Conservation (phyloP, 1,140 invertebrate species). For the Popillia japonica region DNA sequence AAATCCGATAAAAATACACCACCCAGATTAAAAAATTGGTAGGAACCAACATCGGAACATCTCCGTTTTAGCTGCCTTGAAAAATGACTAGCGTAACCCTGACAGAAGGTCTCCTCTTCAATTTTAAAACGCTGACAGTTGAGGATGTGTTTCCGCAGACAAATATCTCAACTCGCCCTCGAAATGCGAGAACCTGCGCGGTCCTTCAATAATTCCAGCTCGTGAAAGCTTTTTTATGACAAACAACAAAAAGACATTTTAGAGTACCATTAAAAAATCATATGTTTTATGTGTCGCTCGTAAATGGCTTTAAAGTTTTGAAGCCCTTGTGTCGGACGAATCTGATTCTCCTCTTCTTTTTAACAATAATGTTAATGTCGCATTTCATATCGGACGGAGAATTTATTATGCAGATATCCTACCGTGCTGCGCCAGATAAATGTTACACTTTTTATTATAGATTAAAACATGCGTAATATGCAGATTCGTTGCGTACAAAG, state of each 20-base stretch:
- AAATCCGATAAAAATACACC: too few relatives aligned
- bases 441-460: too few relatives aligned
- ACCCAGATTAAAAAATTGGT: too few relatives aligned
- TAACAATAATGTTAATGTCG: background rate
- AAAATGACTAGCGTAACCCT: conserved; percentile 3
- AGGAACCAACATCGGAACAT: too few relatives aligned
- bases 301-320: conserved; percentile 19
- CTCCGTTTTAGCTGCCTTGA: background rate
- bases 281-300: conserved; percentile 14
- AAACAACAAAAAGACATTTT: conserved; percentile 26
- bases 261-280: conserved; percentile 33
- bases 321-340: background rate
- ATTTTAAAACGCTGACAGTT: conserved; percentile 37
- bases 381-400: too few relatives aligned
- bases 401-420: too few relatives aligned
- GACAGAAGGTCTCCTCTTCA: conserved; percentile 22
- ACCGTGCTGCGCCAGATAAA: too few relatives aligned
- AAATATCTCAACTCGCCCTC: background rate
- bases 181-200: background rate
- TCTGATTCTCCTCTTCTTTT: background rate
- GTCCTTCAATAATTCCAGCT: conserved; percentile 37
- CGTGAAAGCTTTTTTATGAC: conserved; percentile 26
- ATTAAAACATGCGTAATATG: too few relatives aligned
- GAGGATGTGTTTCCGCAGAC: conserved; percentile 18
- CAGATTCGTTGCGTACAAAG: too few relatives aligned